These are phyloP conservation scores for Gymnoscopelus braueri DNA, from an alignment of 2,797 vertebrate genomes.

Conservation along the genomic window DNA sequence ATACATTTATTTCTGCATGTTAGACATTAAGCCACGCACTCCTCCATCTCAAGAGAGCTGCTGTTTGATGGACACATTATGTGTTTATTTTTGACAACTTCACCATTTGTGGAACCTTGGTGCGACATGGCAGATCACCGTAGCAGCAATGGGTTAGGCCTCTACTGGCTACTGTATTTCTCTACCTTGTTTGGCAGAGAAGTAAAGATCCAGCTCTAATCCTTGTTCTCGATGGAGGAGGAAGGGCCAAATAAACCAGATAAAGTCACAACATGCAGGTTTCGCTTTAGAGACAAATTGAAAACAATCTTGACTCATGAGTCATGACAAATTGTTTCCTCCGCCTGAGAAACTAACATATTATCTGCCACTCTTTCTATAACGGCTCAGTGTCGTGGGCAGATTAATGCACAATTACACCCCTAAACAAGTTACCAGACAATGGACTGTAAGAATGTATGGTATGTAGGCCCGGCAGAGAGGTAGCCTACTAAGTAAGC, in stretches of 20 bases:
- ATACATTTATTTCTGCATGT: no score
- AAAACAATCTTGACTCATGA: slow-evolving; percentile 2
- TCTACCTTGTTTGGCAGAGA: background rate
- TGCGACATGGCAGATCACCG: background rate
- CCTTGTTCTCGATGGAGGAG: no score
- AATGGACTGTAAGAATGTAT: slow-evolving; percentile 48
- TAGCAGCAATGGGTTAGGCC: background rate
- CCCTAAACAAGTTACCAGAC: slow-evolving; percentile 55
- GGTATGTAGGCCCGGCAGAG: slow-evolving; percentile 44
- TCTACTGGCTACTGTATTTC: background rate
- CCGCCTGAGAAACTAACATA: slow-evolving; percentile 16
- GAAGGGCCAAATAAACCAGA: background rate
- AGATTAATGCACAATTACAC: slow-evolving; percentile 41
- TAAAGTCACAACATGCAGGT: slow-evolving; percentile 3
- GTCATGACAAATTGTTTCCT: slow-evolving; percentile 16
- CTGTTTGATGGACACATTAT: background rate
- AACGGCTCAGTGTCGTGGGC: slow-evolving; percentile 48
- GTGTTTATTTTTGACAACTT: slow-evolving; percentile 24
- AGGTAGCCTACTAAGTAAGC: slow-evolving; percentile 5
- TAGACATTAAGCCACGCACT: background rate
- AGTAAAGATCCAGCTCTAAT: background rate
- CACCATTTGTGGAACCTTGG: background rate
- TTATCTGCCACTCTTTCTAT: slow-evolving; percentile 40
- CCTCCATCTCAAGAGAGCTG: background rate
- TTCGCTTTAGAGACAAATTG: slow-evolving; percentile 20